Percentiles rank a stretch among this genome's conserved stretches.
phyloP scores from a whole-genome alignment of 2,888 invertebrate genomes.

The Dynastes hyllus region DNA sequence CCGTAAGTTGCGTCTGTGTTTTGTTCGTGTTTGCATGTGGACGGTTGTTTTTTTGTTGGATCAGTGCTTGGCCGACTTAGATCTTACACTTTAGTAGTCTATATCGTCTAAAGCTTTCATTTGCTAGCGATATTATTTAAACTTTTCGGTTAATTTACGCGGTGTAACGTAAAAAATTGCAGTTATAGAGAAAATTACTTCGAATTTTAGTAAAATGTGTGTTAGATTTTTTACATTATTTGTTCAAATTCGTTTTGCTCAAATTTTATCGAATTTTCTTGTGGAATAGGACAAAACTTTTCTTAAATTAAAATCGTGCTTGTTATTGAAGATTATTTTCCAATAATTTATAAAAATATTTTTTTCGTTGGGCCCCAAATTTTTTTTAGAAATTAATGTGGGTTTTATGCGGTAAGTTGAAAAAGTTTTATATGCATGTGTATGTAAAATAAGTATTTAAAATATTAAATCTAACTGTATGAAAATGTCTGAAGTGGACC shows the following conservation, averaged over 20 bases:
- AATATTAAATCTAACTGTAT: too few species aligned
- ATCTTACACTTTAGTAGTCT: not conserved
- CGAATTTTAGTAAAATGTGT: constrained; percentile 10
- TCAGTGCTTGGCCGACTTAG: constrained; percentile 11
- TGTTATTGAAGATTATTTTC: not conserved
- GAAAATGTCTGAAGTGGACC: too few species aligned
- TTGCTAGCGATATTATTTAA: not conserved
- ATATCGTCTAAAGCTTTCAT: not conserved
- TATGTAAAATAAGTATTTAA: too few species aligned
- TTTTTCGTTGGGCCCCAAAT: too few species aligned
- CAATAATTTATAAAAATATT: constrained; percentile 1
- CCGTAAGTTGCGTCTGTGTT: constrained; percentile 72
- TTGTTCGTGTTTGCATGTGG: constrained; percentile 18
- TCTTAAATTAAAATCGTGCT: not conserved
- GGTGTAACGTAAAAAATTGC: not conserved
- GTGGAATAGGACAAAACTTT: not conserved
- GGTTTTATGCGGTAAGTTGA: constrained; percentile 29
- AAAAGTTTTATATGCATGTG: too few species aligned
- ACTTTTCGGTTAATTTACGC: not conserved
- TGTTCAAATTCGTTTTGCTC: not conserved
- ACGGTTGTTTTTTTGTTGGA: constrained; percentile 13
- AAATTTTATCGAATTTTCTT: not conserved
- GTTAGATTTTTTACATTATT: not conserved
- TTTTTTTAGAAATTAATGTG: too few species aligned
- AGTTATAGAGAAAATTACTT: not conserved